phyloP scores from a whole-genome alignment of 2,797 vertebrate genomes.

The Stomatorhinus walkeri region DNA sequence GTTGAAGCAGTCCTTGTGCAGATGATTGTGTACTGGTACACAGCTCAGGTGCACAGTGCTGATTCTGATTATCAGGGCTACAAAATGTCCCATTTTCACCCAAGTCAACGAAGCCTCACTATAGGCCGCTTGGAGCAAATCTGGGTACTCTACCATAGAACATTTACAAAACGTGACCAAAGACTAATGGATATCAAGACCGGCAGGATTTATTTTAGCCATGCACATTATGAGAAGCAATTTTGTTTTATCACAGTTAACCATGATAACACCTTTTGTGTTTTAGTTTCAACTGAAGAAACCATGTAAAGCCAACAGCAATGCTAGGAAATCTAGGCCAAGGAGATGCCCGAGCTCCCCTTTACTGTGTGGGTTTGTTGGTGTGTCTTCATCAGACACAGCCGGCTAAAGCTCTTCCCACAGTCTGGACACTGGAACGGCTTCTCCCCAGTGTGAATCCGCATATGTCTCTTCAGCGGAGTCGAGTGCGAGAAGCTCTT shows the following conservation, averaged over 20 bases:
- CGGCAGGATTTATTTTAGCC: not conserved
- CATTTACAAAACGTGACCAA: not conserved
- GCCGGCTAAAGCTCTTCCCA: conserved; percentile 33
- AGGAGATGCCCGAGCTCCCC: not conserved
- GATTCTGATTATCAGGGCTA: not conserved
- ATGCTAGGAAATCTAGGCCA: not conserved
- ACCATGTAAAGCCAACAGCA: not conserved
- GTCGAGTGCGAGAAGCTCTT: conserved; percentile 31
- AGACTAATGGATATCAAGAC: not conserved
- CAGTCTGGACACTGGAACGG: conserved; percentile 31
- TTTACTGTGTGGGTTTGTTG: conserved; percentile 23
- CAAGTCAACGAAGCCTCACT: not conserved
- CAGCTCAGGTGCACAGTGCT: not conserved
- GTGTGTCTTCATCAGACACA: conserved; percentile 30
- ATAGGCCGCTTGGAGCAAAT: not conserved
- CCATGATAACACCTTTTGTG: not conserved
- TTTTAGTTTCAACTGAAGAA: not conserved
- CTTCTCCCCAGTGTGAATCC: conserved; percentile 34
- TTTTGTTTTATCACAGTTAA: not conserved
- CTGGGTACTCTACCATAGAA: not conserved
- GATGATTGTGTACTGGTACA: not conserved
- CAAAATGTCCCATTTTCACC: not conserved
- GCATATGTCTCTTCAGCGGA: conserved; percentile 35
- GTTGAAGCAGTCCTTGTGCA: not conserved
- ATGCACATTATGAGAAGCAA: not conserved